Percentiles rank a stretch among this genome's conserved stretches.
Conservation (phyloP, 2,113 vertebrate species). For the Gallinago media region DNA sequence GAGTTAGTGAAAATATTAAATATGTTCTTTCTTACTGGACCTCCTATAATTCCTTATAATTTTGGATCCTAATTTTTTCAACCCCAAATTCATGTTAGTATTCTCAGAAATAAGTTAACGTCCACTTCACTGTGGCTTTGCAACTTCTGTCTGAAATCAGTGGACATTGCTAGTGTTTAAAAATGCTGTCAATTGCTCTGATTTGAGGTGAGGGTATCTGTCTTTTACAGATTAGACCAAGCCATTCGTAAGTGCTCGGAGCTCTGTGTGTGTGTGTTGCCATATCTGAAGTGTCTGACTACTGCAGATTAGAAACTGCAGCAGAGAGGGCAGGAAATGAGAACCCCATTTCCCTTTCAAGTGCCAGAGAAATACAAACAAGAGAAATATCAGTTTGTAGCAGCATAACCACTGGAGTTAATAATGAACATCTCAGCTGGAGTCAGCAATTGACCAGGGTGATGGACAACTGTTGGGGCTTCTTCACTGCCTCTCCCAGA, state of each 20-base stretch:
- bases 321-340: background rate
- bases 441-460: background rate
- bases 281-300: background rate
- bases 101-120: background rate
- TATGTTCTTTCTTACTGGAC: background rate
- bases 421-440: background rate
- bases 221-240: background rate
- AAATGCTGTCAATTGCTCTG: background rate
- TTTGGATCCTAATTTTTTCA: background rate
- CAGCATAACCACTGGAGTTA: background rate
- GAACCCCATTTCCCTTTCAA: background rate
- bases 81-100: background rate
- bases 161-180: background rate
- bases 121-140: background rate
- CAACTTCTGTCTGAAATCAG: background rate
- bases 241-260: background rate
- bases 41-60: background rate
- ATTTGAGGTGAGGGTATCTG: background rate
- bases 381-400: background rate
- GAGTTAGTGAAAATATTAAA: background rate
- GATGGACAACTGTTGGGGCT: fast-evolving
- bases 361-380: background rate
- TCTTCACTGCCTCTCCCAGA: background rate
- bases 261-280: background rate
- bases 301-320: background rate